Evolutionary conservation across 1,140 invertebrate species (phyloP).

Genomic region (Drepana arcuata): DNA sequence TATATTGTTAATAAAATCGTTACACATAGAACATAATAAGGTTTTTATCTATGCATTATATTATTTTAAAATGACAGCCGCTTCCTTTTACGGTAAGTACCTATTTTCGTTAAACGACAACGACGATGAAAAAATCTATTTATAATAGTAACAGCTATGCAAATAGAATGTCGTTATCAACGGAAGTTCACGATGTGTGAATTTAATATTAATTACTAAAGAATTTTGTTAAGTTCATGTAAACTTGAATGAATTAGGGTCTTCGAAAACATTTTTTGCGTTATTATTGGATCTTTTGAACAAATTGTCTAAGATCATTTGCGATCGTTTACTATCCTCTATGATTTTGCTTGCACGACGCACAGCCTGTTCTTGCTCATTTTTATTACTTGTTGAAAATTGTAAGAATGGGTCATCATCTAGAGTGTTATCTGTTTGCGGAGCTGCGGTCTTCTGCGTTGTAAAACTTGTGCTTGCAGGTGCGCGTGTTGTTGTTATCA

Average conservation of each 20-base stretch:
- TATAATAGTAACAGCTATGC: neutral
- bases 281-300: no score
- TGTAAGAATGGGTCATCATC: conserved; percentile 6
- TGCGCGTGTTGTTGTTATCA: no score
- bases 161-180: neutral
- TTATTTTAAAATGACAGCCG: neutral
- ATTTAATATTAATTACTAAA: neutral
- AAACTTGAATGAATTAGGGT: no score
- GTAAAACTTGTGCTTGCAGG: no score
- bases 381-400: neutral
- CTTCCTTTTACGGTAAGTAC: neutral
- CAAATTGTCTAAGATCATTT: no score
- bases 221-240: no score
- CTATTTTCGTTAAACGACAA: no score
- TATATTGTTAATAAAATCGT: conserved; percentile 72
- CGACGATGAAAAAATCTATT: neutral
- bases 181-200: neutral
- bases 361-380: conserved; percentile 10
- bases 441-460: no score
- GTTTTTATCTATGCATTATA: neutral
- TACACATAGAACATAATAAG: conserved; percentile 39
- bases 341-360: conserved; percentile 25
- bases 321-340: conserved; percentile 19
- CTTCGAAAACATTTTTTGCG: no score
- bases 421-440: no score